phyloP scores from a whole-genome alignment of 2,797 vertebrate species.

The Spea hammondii region DNA sequence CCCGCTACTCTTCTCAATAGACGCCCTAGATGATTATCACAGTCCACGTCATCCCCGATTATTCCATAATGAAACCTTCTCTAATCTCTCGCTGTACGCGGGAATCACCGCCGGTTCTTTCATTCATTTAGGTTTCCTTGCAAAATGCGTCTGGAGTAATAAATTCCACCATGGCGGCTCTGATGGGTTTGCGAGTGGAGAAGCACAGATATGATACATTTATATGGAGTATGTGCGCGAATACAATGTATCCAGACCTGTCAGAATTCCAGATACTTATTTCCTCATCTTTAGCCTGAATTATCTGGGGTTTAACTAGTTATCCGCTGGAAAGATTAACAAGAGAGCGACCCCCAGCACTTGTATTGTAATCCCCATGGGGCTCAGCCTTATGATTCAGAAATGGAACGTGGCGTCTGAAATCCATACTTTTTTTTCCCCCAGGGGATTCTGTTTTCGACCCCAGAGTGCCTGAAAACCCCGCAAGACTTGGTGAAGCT shows the following conservation, averaged over 20 bases:
- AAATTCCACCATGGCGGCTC: neutral
- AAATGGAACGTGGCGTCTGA: no score
- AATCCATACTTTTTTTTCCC: constrained; percentile 15
- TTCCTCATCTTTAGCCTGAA: no score
- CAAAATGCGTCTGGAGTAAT: neutral
- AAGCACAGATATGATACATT: no score
- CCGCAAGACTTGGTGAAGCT: constrained; percentile 82
- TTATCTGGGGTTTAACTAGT: no score
- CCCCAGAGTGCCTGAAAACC: constrained; percentile 75
- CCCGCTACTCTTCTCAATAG: neutral
- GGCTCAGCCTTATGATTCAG: no score
- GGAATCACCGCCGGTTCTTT: neutral
- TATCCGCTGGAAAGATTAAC: no score
- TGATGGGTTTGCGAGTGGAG: neutral
- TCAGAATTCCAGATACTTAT: no score
- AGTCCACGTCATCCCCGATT: neutral
- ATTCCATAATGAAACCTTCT: neutral
- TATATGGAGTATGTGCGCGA: no score
- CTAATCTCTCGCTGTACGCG: neutral
- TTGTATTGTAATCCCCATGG: no score
- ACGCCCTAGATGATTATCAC: neutral
- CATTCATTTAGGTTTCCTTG: neutral
- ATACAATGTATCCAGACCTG: no score
- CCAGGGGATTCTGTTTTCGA: constrained; percentile 90
- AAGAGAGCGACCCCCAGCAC: no score